Conservation (phyloP, 1,140 invertebrate species). For the Leguminivora glycinivorella region DNA sequence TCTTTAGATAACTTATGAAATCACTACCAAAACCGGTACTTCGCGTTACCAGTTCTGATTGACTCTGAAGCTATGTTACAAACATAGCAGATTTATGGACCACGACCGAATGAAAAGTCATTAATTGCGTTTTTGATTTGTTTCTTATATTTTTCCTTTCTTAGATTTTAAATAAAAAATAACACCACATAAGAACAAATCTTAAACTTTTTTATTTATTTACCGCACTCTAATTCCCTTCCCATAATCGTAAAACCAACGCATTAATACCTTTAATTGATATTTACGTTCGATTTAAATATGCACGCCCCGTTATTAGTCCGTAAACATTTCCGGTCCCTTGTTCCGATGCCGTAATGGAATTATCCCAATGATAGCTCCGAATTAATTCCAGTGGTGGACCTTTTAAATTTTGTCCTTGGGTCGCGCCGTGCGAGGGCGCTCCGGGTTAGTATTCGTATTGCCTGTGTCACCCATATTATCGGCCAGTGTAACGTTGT, state of each 20-base stretch:
- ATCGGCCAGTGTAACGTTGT: too few relatives aligned
- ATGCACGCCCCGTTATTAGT: constrained; percentile 50
- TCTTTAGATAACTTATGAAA: too few relatives aligned
- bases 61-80: too few relatives aligned
- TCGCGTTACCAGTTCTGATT: too few relatives aligned
- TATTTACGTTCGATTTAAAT: constrained; percentile 35
- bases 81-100: too few relatives aligned
- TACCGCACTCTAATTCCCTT: constrained; percentile 43
- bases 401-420: constrained; percentile 46
- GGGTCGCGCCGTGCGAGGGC: constrained; percentile 36
- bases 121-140: too few relatives aligned
- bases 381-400: constrained; percentile 53
- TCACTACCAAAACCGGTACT: too few relatives aligned
- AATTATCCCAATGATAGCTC: constrained; percentile 56
- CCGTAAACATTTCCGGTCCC: constrained; percentile 49
- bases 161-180: too few relatives aligned
- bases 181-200: too few relatives aligned
- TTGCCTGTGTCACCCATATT: neutral
- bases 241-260: constrained; percentile 43
- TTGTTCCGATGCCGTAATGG: constrained; percentile 43
- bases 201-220: too few relatives aligned
- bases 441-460: neutral
- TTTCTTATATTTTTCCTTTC: too few relatives aligned
- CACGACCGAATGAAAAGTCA: too few relatives aligned
- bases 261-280: neutral